A percentile compares a stretch with the other conserved stretches of the same genome.
These are phyloP conservation scores for Perizoma affinitatum DNA, from an alignment of 2,888 invertebrate genomes.

Conservation along the genomic window DNA sequence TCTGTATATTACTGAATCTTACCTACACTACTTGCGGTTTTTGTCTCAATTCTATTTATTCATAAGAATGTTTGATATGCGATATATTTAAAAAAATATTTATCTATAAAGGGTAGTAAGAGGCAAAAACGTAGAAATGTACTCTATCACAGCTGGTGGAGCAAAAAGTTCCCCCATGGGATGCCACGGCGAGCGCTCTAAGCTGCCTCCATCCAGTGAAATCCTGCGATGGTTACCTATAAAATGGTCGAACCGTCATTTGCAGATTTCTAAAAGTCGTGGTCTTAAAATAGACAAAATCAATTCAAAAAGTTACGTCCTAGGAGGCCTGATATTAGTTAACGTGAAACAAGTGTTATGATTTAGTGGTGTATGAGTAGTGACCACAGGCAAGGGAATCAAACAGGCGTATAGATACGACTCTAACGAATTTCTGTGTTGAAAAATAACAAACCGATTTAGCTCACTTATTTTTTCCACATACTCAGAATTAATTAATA, in stretches of 20 bases:
- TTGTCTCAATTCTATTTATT: neutral
- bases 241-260: too few species aligned
- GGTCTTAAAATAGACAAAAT: slow-evolving; percentile 4
- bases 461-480: neutral
- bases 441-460: too few species aligned
- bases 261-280: neutral
- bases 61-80: too few species aligned
- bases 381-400: neutral
- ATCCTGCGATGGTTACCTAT: too few species aligned
- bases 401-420: slow-evolving; percentile 1
- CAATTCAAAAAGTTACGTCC: slow-evolving; percentile 11
- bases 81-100: too few species aligned
- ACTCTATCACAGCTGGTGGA: too few species aligned
- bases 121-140: too few species aligned
- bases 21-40: slow-evolving; percentile 10
- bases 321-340: slow-evolving; percentile 6
- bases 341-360: slow-evolving; percentile 44
- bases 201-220: too few species aligned
- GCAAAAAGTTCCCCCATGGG: too few species aligned
- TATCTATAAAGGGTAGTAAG: too few species aligned
- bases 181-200: too few species aligned
- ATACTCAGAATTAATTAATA: too few species aligned
- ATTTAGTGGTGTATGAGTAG: slow-evolving; percentile 55
- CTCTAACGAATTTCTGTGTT: neutral
- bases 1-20: slow-evolving; percentile 25